phyloP scores from a whole-genome alignment of 2,113 vertebrate genomes.

The Mus pahari region DNA sequence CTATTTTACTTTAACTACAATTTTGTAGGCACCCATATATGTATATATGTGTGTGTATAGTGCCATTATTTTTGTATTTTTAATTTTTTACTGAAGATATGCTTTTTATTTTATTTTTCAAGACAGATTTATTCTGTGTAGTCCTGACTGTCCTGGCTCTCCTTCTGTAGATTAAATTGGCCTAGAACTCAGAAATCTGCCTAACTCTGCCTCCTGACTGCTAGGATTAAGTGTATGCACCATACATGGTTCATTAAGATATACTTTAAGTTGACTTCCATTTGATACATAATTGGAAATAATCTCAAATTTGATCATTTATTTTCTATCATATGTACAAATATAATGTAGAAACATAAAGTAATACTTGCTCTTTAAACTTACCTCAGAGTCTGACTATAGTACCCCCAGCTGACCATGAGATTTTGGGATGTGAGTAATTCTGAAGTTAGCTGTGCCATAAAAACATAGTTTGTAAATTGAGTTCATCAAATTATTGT shows the following conservation, averaged over 20 bases:
- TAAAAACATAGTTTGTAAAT: background rate
- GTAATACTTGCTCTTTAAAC: background rate
- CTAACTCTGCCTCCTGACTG: background rate
- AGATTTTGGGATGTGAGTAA: background rate
- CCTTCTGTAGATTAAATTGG: background rate
- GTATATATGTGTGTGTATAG: background rate
- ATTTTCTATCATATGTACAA: background rate
- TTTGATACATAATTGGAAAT: background rate
- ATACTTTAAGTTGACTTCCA: background rate
- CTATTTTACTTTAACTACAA: background rate
- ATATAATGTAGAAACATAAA: background rate
- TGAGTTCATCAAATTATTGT: background rate
- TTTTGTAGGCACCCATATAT: background rate
- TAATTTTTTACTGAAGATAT: constrained; percentile 9
- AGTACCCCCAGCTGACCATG: background rate
- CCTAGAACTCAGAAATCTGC: background rate
- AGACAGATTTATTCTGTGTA: background rate
- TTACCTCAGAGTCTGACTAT: background rate
- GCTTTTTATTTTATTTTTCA: background rate
- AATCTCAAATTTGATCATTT: background rate
- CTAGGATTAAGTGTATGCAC: background rate
- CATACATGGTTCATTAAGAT: background rate
- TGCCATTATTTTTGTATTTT: constrained; percentile 13
- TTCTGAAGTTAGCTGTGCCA: background rate
- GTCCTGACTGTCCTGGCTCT: background rate